Evolutionary conservation across 2,888 invertebrate genomes (phyloP), one percentile per base, ranked within the genome.

Genomic region (Macropis europaea): DNA sequence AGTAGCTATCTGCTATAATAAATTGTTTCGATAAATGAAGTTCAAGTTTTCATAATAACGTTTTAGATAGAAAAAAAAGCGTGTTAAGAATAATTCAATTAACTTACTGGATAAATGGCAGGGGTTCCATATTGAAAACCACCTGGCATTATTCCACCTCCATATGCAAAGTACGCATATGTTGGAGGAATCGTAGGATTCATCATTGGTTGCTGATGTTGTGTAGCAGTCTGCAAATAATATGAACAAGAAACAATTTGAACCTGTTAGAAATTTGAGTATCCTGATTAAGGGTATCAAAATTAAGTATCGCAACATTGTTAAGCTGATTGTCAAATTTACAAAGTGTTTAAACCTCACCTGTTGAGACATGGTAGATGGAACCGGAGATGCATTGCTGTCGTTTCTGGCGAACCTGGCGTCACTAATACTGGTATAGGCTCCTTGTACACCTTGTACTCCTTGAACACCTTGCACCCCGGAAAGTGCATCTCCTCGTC

Each of bases 301-400:
- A 34, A 26, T 42, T 6, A 63, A 42, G 24, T 53, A 57, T 47
- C 22, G 7, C 34, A 52, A 47, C 17, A 15, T 19, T 70, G 22
- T 64, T 48, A 47, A 66, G 45, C 24, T 38, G 17, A 32, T 43
- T 7, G 7, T 36, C 3, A 30, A 36, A 7, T 56, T 32, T 17
- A 53, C 3, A 32, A 50, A 43, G 17, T 53, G 13, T n/a, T 43
- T 54, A 11, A 69, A 40, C 74, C 85, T 84, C 75, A 91, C 91
- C 91, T 94, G 94, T 88, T 94, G 94, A 53, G 94, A 93, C 89
- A 94, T 92, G 81, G 94, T 94, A 79, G 95, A 94, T 62, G 95
- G 94, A 81, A 95, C 95, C 47, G 95, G 95, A 77, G 95, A 95
- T 83, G 95, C 94, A 89, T 95, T 95, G 91, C 95, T 95, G 90